A percentile compares a stretch with the other conserved stretches of the same genome.
phyloP scores from a whole-genome alignment of 92 coral and sea anemone species.

The Zoanthus sansibaricus region DNA sequence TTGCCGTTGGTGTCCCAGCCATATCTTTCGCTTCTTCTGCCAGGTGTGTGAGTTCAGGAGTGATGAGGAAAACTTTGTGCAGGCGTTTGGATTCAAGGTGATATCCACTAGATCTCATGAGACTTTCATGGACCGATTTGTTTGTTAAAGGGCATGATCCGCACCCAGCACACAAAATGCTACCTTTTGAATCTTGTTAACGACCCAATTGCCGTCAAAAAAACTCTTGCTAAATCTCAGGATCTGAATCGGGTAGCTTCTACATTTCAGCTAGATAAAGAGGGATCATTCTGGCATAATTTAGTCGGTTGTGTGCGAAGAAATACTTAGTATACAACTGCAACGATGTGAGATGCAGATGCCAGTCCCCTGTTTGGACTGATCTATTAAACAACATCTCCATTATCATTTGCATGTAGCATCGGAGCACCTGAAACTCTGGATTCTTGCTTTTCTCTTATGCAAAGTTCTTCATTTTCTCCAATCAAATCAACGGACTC shows the following conservation, averaged over 20 bases:
- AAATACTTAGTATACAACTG: slow-evolving; percentile 32
- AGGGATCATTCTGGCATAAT: slow-evolving; percentile 68
- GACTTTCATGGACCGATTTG: slow-evolving; percentile 5
- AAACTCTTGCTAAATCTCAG: slow-evolving; percentile 59
- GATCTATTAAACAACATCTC: slow-evolving; percentile 45
- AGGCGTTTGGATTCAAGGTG: not conserved
- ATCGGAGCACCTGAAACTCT: too few species aligned
- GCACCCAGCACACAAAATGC: slow-evolving; percentile 58
- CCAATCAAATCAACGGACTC: too few species aligned
- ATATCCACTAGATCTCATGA: slow-evolving; percentile 5
- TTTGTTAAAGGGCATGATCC: slow-evolving; percentile 32
- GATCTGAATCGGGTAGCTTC: slow-evolving; percentile 48
- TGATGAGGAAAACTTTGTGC: slow-evolving; percentile 5
- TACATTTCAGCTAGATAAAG: slow-evolving; percentile 65
- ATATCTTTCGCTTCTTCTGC: slow-evolving; percentile 12
- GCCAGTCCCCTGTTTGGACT: slow-evolving; percentile 60
- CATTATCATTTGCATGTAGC: too few species aligned
- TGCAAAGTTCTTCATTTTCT: too few species aligned
- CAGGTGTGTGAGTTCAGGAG: slow-evolving; percentile 7
- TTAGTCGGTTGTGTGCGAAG: slow-evolving; percentile 59
- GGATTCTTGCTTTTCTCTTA: too few species aligned
- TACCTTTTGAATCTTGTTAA: slow-evolving; percentile 53
- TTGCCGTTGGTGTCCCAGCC: not conserved
- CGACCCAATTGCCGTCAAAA: slow-evolving; percentile 62
- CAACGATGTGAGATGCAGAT: slow-evolving; percentile 63